Evolutionary conservation across 2,888 invertebrate genomes (phyloP), one percentile per base, ranked within the genome.

Genomic region (Melipona beecheii): DNA sequence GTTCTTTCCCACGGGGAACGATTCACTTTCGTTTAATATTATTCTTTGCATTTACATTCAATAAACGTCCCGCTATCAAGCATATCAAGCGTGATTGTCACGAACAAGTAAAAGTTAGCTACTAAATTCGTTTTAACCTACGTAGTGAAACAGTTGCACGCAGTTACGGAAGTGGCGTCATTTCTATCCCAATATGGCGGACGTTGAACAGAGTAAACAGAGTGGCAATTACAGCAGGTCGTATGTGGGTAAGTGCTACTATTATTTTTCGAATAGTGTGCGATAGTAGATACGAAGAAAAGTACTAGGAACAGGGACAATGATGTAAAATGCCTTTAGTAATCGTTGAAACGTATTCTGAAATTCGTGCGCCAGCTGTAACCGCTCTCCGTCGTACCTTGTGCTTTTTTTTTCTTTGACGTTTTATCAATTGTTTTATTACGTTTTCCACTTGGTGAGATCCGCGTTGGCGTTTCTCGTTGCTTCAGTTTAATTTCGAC

Each of bases 171-270:
- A 90, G 89, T 93, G 91, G 90, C 92, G 92, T 91, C 89, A 91
- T 79, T 88, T 91, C 89, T 83, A 87, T 89, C 87, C 82, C 93
- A 95, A 94, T 91, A 95, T 95, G 95, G 95, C 95, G 89, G 95
- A 94, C 90, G 89, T 89, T 91, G 94, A 93, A 92, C 95, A 95
- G 95, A 95, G 95, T 95, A 95, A 95, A 95, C 95, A 95, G 93
- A 93, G 93, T 92, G 93, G 92, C 87, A 93, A 94, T 88, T 92
- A 91, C 93, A 92, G 93, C 90, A 92, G 87, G 77, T 92, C 91
- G 89, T 92, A 94, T 93, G 93, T 88, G 90, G 94, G 94, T 94
- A 91, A 94, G 94, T 94, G 90, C 89, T 88, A 52, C 52, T 27
- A 36, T 72, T 56, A 82, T 81, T 86, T 80, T 65, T 58, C 24